Base-by-base conservation (phyloP, 2,113 vertebrate genomes). In the Emydocephalus ijimae region DNA sequence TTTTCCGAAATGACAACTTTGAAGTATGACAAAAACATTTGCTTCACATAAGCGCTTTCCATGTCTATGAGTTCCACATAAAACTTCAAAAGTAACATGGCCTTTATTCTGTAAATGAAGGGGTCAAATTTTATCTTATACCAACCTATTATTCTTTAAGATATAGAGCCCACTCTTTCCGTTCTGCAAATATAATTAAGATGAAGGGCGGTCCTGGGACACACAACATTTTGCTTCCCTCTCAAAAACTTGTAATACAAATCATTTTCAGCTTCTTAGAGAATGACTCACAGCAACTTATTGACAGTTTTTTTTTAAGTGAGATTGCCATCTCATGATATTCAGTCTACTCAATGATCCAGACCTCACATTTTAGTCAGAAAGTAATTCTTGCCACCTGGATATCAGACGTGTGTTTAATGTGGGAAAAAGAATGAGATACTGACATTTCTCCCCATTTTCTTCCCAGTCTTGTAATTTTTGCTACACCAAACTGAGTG, bases 241-340 rank as follows among this genome's bases (percentile, higher is more conserved):
- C 34, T 81, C 74, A 81, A 81, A 39, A 39, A 39, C 34, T 39
- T 81, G 34, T 20, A 81, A 21, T 39, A 21, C 18, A 52, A 90
- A 56, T 3, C 18, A 48, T 86, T 69, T 74, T 0, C 11, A 56
- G 90, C 91, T 93, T 0, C 0, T 90, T 90, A 90, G 23, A 88
- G 92, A 92, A 94, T 93, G 88, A 88, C 81, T 92, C 5, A 92
- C 90, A 93, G 86, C 64, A 57, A 29, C 18, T 57, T n/a, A 89
- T 90, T 93, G 21, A 91, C 93, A 39, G 0, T 26, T 29, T 56
- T 56, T 21, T 12, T 52, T 12, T 2, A 39, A 91, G 39, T 34
- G 23, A 20, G 57, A n/a, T 54, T 69, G 12, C 57, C 20, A 24
- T 23, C 20, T 61, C 21, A 9, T 59, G 34, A 24, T 59, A 3